Percentiles rank a stretch among this genome's conserved stretches.
Evolutionary conservation across 2,888 invertebrate genomes (phyloP).

Genomic region (Caenorhabditis zanzibari): DNA sequence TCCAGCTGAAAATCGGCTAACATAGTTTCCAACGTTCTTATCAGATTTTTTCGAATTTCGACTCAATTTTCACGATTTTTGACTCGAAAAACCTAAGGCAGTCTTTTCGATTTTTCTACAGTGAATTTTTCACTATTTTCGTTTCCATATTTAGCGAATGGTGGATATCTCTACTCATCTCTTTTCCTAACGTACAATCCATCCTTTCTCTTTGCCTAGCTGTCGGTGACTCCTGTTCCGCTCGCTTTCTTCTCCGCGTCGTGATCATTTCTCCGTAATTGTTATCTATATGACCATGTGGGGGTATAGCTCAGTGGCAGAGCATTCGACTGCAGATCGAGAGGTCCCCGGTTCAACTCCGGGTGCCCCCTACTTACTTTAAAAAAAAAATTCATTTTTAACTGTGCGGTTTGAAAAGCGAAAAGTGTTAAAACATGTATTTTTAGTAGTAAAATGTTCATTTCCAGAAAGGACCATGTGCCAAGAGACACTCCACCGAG

Average conservation of each 20-base stretch:
- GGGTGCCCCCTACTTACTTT: constrained; percentile 76
- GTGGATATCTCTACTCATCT: too few relatives aligned
- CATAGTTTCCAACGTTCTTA: too few relatives aligned
- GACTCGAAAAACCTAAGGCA: too few relatives aligned
- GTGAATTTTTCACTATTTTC: too few relatives aligned
- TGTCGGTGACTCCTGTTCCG: too few relatives aligned
- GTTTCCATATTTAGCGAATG: too few relatives aligned
- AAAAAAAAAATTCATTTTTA: constrained; percentile 21
- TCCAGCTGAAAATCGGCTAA: background rate
- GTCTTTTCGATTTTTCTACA: too few relatives aligned
- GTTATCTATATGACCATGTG: constrained; percentile 18
- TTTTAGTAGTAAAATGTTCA: too few relatives aligned
- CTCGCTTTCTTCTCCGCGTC: background rate
- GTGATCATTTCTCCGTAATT: background rate
- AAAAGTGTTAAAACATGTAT: too few relatives aligned
- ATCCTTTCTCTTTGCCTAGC: too few relatives aligned
- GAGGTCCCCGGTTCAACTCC: constrained; percentile 82
- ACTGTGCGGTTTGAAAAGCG: background rate
- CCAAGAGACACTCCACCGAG: constrained; percentile 38
- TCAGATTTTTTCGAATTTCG: background rate
- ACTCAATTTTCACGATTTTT: too few relatives aligned
- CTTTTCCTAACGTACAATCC: too few relatives aligned
- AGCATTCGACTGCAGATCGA: constrained; percentile 83
- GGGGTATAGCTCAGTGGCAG: constrained; percentile 82
- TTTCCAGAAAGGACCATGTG: constrained; percentile 46